These are phyloP conservation scores for Troglohyphantes excavatus DNA, from an alignment of 2,888 invertebrate species.

Conservation along the genomic window DNA sequence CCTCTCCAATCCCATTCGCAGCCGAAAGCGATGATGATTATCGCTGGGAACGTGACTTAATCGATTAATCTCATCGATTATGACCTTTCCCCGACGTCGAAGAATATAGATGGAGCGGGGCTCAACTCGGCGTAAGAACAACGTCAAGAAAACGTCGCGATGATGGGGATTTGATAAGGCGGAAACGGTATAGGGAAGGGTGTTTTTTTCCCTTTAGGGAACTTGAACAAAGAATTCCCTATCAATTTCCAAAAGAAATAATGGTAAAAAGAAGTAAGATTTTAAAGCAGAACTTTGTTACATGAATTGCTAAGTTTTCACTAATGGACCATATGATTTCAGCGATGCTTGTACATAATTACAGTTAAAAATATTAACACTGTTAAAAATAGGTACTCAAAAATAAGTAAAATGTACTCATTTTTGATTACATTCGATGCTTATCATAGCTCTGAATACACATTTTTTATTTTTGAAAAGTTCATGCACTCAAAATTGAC, in stretches of 20 bases:
- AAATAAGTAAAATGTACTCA: too few species aligned
- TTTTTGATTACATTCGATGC: too few species aligned
- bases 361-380: too few species aligned
- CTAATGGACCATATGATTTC: too few species aligned
- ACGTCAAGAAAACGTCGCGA: neutral
- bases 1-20: constrained; percentile 43
- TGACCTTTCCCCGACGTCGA: constrained; percentile 56
- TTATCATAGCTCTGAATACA: too few species aligned
- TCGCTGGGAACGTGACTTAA: constrained; percentile 72
- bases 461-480: too few species aligned
- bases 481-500: too few species aligned
- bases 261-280: too few species aligned
- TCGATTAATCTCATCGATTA: constrained; percentile 75
- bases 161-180: constrained; percentile 41
- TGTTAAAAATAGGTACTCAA: too few species aligned
- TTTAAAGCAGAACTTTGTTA: too few species aligned
- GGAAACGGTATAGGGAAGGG: neutral
- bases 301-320: too few species aligned
- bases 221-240: neutral
- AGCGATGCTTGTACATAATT: too few species aligned
- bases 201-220: neutral
- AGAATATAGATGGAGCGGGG: constrained; percentile 52
- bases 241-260: neutral
- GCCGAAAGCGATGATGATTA: constrained; percentile 68
- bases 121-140: constrained; percentile 26